Evolutionary conservation across 2,113 vertebrate species (phyloP).

Genomic region (Halcyon senegalensis): DNA sequence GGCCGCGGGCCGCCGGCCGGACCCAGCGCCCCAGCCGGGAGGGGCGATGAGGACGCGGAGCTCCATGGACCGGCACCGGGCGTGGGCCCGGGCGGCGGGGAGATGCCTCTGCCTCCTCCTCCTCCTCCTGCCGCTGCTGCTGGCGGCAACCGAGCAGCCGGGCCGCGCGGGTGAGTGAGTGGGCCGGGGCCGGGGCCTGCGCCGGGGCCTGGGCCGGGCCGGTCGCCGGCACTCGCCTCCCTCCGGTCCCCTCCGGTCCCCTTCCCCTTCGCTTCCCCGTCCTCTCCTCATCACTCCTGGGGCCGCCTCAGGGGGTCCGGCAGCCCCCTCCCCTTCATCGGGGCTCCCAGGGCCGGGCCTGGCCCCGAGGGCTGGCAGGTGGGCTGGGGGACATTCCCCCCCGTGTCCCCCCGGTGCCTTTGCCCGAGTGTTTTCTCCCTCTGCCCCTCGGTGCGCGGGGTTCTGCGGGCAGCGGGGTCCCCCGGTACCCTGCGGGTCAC

Average conservation of each 20-base stretch:
- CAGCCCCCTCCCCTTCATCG: too few relatives aligned
- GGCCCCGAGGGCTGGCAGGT: neutral
- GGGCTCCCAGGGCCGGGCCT: neutral
- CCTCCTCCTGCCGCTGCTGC: neutral
- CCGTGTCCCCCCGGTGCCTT: too few relatives aligned
- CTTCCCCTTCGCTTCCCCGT: neutral
- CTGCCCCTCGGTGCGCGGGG: neutral
- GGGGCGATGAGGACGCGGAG: neutral
- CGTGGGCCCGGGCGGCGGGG: neutral
- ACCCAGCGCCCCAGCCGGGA: neutral
- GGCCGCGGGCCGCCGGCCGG: neutral
- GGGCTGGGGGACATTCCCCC: neutral
- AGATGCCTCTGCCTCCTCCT: neutral
- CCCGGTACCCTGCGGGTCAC: neutral
- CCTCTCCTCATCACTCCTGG: neutral
- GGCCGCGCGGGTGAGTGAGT: conserved; percentile 32
- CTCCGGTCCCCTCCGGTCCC: neutral
- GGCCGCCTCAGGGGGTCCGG: neutral
- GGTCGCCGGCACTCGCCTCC: too few relatives aligned
- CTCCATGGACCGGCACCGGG: neutral
- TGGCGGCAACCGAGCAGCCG: neutral
- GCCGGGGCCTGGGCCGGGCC: neutral
- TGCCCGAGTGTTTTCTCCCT: neutral
- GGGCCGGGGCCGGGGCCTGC: neutral
- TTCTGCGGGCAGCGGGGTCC: neutral